phyloP scores from a whole-genome alignment of 2,888 invertebrate species.

The Sinhomidia bicolor region DNA sequence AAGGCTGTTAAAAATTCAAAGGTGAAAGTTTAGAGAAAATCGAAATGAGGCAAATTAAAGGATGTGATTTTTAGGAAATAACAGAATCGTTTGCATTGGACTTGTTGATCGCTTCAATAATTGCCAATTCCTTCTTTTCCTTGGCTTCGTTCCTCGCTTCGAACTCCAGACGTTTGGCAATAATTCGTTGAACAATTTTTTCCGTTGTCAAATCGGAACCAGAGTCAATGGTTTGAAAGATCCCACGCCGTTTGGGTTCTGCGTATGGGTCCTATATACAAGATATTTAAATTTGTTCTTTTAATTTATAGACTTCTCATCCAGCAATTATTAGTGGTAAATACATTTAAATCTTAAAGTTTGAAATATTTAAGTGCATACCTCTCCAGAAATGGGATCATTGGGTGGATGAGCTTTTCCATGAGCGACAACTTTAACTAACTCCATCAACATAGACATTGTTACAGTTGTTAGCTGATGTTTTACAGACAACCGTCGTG shows the following conservation, averaged over 20 bases:
- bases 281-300: no score
- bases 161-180: conserved; percentile 82
- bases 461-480: no score
- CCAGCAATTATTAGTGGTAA: no score
- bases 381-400: conserved; percentile 70
- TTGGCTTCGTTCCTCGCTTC: conserved; percentile 79
- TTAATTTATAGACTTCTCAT: no score
- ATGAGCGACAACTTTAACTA: conserved; percentile 95
- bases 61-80: background rate
- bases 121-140: conserved; percentile 77
- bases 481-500: no score
- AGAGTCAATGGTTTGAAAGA: conserved; percentile 90
- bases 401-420: conserved; percentile 83
- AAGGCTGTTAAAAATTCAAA: no score
- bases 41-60: background rate
- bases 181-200: conserved; percentile 97
- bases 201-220: conserved; percentile 96
- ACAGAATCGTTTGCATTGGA: conserved; percentile 8
- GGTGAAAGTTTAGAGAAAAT: no score
- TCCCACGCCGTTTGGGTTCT: conserved; percentile 83
- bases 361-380: conserved; percentile 13
- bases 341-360: no score
- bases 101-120: conserved; percentile 71
- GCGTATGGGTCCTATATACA: conserved; percentile 70
- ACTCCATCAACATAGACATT: conserved; percentile 99